Conservation (phyloP, 2,888 invertebrate genomes). For the Drosophila maculinotata region DNA sequence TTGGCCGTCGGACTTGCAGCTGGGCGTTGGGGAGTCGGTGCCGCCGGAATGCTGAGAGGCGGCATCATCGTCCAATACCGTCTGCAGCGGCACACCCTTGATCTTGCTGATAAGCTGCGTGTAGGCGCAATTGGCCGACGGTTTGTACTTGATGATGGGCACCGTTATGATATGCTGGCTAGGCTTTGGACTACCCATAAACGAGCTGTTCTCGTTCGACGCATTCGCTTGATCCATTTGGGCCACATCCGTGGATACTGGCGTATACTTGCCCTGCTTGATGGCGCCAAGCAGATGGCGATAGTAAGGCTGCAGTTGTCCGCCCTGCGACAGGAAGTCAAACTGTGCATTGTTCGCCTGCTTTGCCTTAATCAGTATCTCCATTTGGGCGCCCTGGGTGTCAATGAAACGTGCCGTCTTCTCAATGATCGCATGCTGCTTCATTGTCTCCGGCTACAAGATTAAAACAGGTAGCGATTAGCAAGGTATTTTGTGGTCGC, state of each 20-base stretch:
- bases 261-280: constrained; percentile 88
- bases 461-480: neutral
- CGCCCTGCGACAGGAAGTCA: constrained; percentile 95
- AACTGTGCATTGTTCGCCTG: constrained; percentile 97
- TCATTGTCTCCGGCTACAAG: constrained; percentile 92
- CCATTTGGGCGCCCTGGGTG: constrained; percentile 98
- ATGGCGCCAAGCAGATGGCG: constrained; percentile 90
- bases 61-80: constrained; percentile 73
- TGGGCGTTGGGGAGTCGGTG: constrained; percentile 67
- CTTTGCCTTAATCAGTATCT: constrained; percentile 98
- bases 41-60: constrained; percentile 65
- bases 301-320: constrained; percentile 94
- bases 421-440: constrained; percentile 96
- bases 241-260: constrained; percentile 62
- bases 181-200: constrained; percentile 29
- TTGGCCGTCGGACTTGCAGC: constrained; percentile 58
- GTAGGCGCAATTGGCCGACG: constrained; percentile 94
- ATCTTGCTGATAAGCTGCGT: constrained; percentile 95
- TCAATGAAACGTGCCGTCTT: constrained; percentile 96
- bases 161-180: constrained; percentile 83
- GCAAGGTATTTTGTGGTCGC: no score
- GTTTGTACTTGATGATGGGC: constrained; percentile 90
- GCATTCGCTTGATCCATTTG: constrained; percentile 23
- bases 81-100: constrained; percentile 87
- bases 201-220: constrained; percentile 39